Conservation (phyloP, 1,140 invertebrate species). For the Ostrea denselamellosa region DNA sequence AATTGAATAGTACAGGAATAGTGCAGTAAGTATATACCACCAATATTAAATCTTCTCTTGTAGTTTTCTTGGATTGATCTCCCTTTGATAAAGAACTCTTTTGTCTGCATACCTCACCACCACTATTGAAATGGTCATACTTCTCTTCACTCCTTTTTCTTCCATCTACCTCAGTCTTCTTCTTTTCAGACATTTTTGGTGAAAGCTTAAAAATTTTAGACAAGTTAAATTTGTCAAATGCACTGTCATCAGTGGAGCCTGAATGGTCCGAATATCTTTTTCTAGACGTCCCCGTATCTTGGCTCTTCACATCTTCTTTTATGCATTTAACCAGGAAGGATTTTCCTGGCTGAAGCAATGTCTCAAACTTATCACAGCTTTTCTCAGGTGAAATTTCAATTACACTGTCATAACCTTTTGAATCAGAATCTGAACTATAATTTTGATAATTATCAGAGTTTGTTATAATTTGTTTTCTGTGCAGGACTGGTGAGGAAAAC, state of each 20-base stretch:
- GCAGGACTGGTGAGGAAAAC: not conserved
- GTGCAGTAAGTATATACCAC: not conserved
- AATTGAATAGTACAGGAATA: no score
- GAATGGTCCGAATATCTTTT: not conserved
- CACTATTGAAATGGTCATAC: not conserved
- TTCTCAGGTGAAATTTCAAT: no score
- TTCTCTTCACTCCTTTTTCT: not conserved
- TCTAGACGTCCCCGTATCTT: not conserved
- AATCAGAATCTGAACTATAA: not conserved
- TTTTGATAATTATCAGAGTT: not conserved
- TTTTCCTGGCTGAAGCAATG: conserved; percentile 14
- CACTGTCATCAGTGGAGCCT: not conserved
- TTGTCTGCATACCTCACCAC: not conserved
- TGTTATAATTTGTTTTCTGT: not conserved
- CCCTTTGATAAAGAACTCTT: not conserved
- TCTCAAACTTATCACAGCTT: not conserved
- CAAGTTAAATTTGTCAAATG: conserved; percentile 8
- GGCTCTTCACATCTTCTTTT: not conserved
- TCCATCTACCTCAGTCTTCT: not conserved
- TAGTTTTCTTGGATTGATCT: not conserved
- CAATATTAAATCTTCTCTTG: not conserved
- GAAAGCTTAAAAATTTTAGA: conserved; percentile 27
- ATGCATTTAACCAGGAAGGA: not conserved
- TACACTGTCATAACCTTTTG: no score
- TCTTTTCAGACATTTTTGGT: not conserved